phyloP scores from a whole-genome alignment of 1,140 invertebrate genomes.

The Lepidotrigona ventralis region DNA sequence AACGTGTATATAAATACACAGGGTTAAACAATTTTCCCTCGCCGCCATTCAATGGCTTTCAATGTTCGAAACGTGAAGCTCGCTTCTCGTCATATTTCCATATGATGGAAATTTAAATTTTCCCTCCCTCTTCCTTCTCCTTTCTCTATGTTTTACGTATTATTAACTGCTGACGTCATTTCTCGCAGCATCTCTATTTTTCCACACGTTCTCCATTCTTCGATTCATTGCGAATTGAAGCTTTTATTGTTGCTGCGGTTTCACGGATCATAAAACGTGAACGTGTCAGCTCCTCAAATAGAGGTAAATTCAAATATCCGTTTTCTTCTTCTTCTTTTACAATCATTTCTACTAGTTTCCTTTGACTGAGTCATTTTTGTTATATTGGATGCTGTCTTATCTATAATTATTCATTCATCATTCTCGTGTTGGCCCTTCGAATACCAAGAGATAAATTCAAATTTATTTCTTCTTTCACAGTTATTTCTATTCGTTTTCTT shows the following conservation, averaged over 20 bases:
- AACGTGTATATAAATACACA: conserved; percentile 37
- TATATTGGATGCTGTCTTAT: too few relatives aligned
- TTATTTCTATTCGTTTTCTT: too few relatives aligned
- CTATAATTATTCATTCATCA: too few relatives aligned
- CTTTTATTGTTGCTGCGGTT: background rate
- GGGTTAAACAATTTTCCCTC: conserved; percentile 10
- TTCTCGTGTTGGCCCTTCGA: background rate
- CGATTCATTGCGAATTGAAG: background rate
- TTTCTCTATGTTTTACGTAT: background rate
- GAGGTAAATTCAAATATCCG: too few relatives aligned
- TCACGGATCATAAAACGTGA: background rate
- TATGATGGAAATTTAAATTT: background rate
- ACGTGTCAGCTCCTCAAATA: too few relatives aligned
- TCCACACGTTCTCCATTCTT: background rate
- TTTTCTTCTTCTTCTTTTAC: too few relatives aligned
- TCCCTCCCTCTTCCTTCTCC: background rate
- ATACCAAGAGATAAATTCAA: background rate
- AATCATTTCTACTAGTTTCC: too few relatives aligned
- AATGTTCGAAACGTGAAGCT: background rate
- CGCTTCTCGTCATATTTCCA: background rate
- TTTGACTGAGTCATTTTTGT: too few relatives aligned
- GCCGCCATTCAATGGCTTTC: too few relatives aligned
- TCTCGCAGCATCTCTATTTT: background rate
- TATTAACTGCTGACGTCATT: background rate
- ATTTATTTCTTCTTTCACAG: too few relatives aligned